These are phyloP conservation scores for Myotis yumanensis DNA, from an alignment of 2,113 vertebrate species.

Conservation along the genomic window DNA sequence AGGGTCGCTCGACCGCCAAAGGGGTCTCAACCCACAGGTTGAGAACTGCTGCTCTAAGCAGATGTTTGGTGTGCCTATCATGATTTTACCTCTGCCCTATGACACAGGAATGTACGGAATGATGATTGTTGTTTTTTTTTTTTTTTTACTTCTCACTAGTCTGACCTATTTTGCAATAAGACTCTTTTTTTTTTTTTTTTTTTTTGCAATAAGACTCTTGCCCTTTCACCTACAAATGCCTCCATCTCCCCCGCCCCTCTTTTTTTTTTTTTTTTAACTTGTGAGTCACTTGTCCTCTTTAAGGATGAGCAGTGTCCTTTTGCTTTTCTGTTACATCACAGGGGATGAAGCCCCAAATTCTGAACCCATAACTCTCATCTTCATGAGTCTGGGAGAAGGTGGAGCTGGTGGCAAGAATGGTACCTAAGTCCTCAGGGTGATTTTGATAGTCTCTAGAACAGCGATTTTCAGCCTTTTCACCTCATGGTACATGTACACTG, in stretches of 20 bases:
- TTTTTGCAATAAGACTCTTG: neutral
- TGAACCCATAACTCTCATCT: no score
- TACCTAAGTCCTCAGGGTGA: neutral
- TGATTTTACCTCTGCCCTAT: neutral
- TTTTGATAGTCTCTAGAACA: neutral
- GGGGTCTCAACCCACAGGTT: no score
- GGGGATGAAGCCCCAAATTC: no score
- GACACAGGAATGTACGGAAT: neutral
- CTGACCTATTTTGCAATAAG: constrained; percentile 30
- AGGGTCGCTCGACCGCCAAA: no score
- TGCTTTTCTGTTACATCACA: neutral
- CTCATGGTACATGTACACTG: neutral
- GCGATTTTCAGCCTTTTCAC: neutral
- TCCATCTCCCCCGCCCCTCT: neutral
- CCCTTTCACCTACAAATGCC: constrained; percentile 65
- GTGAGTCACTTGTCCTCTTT: constrained; percentile 57
- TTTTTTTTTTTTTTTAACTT: neutral
- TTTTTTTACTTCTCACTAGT: neutral
- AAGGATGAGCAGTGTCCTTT: neutral
- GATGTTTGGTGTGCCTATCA: neutral
- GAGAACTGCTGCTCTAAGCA: neutral
- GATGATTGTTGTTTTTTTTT: neutral
- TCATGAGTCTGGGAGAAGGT: neutral
- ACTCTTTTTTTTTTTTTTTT: no score
- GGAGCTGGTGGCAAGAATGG: neutral